Percentiles rank a stretch among this genome's conserved stretches.
phyloP scores from a whole-genome alignment of 2,888 invertebrate species.

The Volucella zonaria region DNA sequence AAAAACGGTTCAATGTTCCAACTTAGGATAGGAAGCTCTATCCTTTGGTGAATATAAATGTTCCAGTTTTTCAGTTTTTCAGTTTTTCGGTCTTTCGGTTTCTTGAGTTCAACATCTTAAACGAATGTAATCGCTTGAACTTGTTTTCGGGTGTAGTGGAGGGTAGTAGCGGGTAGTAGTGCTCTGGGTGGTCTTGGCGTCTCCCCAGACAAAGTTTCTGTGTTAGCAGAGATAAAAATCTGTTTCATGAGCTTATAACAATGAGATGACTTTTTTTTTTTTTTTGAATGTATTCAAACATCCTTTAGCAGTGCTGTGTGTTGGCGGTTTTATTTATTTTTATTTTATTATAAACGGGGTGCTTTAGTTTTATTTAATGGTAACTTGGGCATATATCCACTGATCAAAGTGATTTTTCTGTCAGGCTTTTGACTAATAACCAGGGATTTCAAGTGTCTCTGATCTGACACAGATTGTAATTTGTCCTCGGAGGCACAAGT shows the following conservation, averaged over 20 bases:
- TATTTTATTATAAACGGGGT: background rate
- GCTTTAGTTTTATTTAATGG: too few species aligned
- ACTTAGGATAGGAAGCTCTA: constrained; percentile 6
- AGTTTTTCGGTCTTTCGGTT: too few species aligned
- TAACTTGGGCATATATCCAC: too few species aligned
- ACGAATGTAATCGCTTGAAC: constrained; percentile 66
- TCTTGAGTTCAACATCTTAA: constrained; percentile 32
- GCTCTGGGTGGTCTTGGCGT: background rate
- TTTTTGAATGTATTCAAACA: background rate
- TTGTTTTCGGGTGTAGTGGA: constrained; percentile 9
- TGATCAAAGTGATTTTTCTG: too few species aligned
- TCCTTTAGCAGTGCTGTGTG: background rate
- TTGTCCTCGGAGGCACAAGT: too few species aligned
- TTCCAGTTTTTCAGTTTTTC: constrained; percentile 36
- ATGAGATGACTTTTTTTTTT: constrained; percentile 32
- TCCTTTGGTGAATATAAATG: constrained; percentile 43
- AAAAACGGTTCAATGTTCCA: constrained; percentile 47
- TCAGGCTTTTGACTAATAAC: too few species aligned
- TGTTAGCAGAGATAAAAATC: constrained; percentile 61
- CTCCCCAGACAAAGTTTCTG: constrained; percentile 12
- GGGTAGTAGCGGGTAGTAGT: too few species aligned
- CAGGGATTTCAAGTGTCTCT: too few species aligned
- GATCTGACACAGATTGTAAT: too few species aligned
- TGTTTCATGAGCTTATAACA: constrained; percentile 64
- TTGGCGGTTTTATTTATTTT: constrained; percentile 16